Conservation (phyloP, 2,797 vertebrate genomes). For the Rousettus madagascariensis region DNA sequence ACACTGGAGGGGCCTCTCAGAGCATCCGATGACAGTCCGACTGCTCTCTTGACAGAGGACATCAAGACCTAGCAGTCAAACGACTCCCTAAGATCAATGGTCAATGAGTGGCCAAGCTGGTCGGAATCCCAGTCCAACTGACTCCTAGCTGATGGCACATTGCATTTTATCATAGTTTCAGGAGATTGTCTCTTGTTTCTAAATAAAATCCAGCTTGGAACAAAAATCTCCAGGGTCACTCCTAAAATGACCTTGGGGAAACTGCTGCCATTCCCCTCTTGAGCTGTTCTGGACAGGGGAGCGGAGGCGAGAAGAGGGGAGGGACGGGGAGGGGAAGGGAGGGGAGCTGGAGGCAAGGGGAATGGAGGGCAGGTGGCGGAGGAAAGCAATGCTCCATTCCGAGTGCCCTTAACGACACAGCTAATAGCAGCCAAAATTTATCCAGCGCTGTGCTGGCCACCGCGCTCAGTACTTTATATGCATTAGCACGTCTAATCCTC, state of each 20-base stretch:
- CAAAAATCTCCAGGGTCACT: not conserved
- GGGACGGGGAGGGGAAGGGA: not conserved
- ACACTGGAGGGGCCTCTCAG: not conserved
- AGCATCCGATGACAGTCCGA: not conserved
- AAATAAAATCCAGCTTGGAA: constrained; percentile 34
- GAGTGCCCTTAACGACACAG: not conserved
- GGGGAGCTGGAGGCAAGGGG: too few relatives aligned
- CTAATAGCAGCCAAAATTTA: not conserved
- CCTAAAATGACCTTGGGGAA: not conserved
- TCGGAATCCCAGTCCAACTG: not conserved
- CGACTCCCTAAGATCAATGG: not conserved
- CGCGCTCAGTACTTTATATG: not conserved
- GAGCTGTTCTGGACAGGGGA: not conserved
- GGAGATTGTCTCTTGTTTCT: constrained; percentile 21
- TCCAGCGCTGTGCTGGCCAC: not conserved
- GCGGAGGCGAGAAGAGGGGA: too few relatives aligned
- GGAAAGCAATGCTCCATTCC: not conserved
- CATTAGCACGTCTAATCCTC: not conserved
- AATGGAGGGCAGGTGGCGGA: too few relatives aligned
- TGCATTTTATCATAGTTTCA: not conserved
- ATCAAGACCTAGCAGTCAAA: not conserved
- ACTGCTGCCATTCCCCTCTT: not conserved
- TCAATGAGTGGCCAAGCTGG: not conserved
- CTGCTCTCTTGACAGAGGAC: too few relatives aligned
- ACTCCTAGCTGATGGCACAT: not conserved